A percentile compares a stretch with the other conserved stretches of the same genome.
Evolutionary conservation across 2,113 vertebrate genomes (phyloP).

Genomic region (Tiliqua scincoides): DNA sequence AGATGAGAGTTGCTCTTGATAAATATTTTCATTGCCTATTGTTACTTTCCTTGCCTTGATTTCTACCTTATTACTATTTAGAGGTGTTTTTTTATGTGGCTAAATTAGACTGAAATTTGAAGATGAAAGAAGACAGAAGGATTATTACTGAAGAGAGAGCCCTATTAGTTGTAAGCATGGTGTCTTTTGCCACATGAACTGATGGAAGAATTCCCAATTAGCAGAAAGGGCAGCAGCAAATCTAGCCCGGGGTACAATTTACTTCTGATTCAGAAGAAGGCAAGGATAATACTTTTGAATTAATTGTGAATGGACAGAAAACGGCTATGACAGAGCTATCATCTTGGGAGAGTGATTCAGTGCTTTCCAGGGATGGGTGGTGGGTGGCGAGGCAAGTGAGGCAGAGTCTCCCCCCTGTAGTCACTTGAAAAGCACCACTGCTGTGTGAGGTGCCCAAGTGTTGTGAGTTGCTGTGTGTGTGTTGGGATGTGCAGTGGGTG

Average conservation of each 20-base stretch:
- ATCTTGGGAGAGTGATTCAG: too few relatives aligned
- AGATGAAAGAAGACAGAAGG: rapidly evolving
- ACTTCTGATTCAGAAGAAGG: background rate
- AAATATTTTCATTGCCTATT: background rate
- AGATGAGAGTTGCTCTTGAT: too few relatives aligned
- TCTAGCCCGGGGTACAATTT: background rate
- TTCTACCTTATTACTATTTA: rapidly evolving
- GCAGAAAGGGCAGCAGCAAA: background rate
- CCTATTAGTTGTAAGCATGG: rapidly evolving
- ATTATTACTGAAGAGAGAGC: rapidly evolving
- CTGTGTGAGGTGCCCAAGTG: too few relatives aligned
- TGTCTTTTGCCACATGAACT: background rate
- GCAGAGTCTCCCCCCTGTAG: too few relatives aligned
- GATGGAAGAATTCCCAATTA: background rate
- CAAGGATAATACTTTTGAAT: background rate
- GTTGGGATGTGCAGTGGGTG: too few relatives aligned
- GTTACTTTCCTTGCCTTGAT: background rate
- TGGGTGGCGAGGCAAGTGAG: too few relatives aligned
- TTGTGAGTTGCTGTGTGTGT: too few relatives aligned
- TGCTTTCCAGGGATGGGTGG: too few relatives aligned
- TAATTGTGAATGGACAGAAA: too few relatives aligned
- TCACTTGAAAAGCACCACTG: too few relatives aligned
- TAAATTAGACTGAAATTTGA: background rate
- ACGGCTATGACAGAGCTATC: too few relatives aligned
- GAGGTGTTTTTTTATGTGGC: rapidly evolving